These are phyloP conservation scores for Oryzias sinensis DNA, from an alignment of 2,797 vertebrate genomes.

Conservation along the genomic window DNA sequence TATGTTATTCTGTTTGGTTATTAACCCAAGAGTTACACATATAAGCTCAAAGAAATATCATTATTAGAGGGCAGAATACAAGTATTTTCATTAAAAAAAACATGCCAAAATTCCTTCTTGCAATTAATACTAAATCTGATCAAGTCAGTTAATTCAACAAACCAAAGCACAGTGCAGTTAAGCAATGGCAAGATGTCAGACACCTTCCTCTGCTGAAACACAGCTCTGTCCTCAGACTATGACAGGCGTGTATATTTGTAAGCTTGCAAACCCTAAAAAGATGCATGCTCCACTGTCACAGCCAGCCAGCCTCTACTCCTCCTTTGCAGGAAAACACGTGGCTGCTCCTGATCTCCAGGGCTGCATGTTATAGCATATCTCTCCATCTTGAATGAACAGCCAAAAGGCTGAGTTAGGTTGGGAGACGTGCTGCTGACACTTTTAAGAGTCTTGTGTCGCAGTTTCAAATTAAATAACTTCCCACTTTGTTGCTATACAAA, in stretches of 20 bases:
- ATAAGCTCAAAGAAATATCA: too few species aligned
- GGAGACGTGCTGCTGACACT: slow-evolving; percentile 48
- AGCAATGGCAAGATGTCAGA: slow-evolving; percentile 21
- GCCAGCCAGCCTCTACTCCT: slow-evolving; percentile 36
- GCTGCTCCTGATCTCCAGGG: slow-evolving; percentile 57
- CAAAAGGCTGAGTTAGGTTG: slow-evolving; percentile 56
- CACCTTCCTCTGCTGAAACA: slow-evolving; percentile 4
- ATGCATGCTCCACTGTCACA: slow-evolving; percentile 53
- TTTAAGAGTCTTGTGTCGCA: slow-evolving; percentile 5
- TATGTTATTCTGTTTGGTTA: too few species aligned
- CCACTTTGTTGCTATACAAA: slow-evolving; percentile 33
- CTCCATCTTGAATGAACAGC: slow-evolving; percentile 63
- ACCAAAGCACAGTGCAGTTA: slow-evolving; percentile 4
- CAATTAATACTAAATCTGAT: not conserved
- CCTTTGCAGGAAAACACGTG: slow-evolving; percentile 49
- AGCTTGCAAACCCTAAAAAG: slow-evolving; percentile 24
- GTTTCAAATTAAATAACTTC: slow-evolving; percentile 31
- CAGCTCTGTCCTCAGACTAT: slow-evolving; percentile 24
- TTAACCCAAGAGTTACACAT: too few species aligned
- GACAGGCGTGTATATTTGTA: slow-evolving; percentile 37
- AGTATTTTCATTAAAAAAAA: slow-evolving; percentile 1
- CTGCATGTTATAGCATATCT: slow-evolving; percentile 64
- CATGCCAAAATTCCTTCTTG: not conserved
- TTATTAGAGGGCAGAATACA: too few species aligned
- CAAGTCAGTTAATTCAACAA: not conserved